Base-by-base conservation (phyloP, 2,113 vertebrate genomes). In the Periophthalmodon schlosseri region DNA sequence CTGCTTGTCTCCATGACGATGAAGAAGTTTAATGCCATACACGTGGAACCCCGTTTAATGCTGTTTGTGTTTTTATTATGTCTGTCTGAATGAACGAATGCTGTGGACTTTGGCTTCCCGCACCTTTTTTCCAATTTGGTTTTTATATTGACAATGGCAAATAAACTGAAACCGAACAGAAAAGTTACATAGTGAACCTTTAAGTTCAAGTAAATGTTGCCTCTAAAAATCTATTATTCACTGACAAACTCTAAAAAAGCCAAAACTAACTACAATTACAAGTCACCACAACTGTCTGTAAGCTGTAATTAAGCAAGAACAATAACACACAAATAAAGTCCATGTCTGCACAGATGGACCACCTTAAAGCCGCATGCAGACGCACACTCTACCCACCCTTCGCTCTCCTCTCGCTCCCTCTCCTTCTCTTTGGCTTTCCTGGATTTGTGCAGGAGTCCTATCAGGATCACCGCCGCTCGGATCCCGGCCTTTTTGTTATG, bases 391-490 rank as follows among this genome's bases (percentile, higher is more conserved):
- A 91, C 92, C 90, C 90, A 91, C 92, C 91, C 89, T 85, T 91
- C 91, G 1, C 73, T 88, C 85, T 91, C 92, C 77, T 92, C 90
- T 36, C 60, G 88, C 65, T 92, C 91, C 34, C 69, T 80, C 78
- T 93, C 92, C 77, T 74, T 93, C 82, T 95, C 94, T 85, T 93
- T 96, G 90, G 96, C 96, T 79, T 91, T 94, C 71, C 97, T 94
- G 72, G 96, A 97, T 90, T 95, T 95, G 93, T 97, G 96, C 85
- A 98, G 93, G 72, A 98, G 94, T 92, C 97, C 97, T 49, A 98
- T 97, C 56, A 98, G 94, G 75, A 97, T 96, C 82, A 97, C 97
- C 0, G 96, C 96, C 0, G 97, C 97, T 69, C 96, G 95, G 54
- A 98, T 95, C 65, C 97, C 96, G 7, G 96, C 97, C 85, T 96